Evolutionary conservation across 1,140 invertebrate genomes (phyloP), one percentile per base, ranked within the genome.

Genomic region (Colletes latitarsis): DNA sequence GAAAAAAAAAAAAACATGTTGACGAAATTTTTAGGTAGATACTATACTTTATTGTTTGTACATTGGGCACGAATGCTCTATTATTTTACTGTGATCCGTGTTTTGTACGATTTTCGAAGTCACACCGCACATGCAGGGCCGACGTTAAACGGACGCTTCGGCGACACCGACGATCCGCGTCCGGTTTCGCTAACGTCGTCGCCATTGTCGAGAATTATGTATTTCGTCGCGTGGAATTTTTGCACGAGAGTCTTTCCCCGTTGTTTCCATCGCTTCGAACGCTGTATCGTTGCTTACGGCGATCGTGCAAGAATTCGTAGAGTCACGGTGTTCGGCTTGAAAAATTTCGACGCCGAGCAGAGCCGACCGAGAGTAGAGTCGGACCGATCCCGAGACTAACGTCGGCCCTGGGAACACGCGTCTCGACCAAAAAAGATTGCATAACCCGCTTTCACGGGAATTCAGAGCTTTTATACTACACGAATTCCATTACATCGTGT

Each of bases 21-120:
- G 83, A 85, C 79, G 82, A 83, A 83, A 76, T 73, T 73, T 77
- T 85, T 85, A 86, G 75, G 57, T 86, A 85, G 84, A 71, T 46
- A 82, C 77, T 83, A 86, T 88, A 88, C 69, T 86, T 88, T 83
- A 90, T 90, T 90, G 84, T 90, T 89, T 89, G 83, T 90, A 89
- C 81, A 90, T 89, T 85, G 89, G 88, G 88, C 89, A 90, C 85
- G 85, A 89, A 85, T 88, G 88, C 87, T 89, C 84, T 89, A 88
- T 90, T 88, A 88, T 90, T 89, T 90, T 85, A 87, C 88, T 88
- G 86, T 88, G 82, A 88, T 87, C 86, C 87, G 86, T 87, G 89
- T 90, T 90, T 90, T 90, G 83, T 90, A 90, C 89, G 81, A 89
- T 88, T 89, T 89, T 89, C 87, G 82, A 88, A 85, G 82, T 87